phyloP scores from a whole-genome alignment of 2,113 vertebrate genomes.

The Atractosteus spatula region DNA sequence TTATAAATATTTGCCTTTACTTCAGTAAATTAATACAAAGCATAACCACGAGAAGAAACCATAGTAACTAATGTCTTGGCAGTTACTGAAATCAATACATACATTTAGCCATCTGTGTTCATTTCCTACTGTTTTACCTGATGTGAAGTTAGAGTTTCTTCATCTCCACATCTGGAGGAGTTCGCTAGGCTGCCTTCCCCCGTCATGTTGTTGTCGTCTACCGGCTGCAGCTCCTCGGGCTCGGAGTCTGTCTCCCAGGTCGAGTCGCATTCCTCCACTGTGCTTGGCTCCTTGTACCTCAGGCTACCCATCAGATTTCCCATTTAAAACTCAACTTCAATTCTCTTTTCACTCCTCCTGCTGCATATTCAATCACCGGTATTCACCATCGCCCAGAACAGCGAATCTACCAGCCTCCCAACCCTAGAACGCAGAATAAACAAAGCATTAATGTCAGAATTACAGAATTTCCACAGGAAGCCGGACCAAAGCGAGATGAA shows the following conservation, averaged over 20 bases:
- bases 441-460: constrained; percentile 24
- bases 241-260: constrained; percentile 76
- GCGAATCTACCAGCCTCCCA: not conserved
- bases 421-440: not conserved
- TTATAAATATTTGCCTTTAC: too few relatives aligned
- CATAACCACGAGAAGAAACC: too few relatives aligned
- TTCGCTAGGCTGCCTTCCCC: constrained; percentile 47
- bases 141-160: not conserved
- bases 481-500: constrained; percentile 13
- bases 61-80: too few relatives aligned
- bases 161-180: constrained; percentile 38
- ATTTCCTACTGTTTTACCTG: too few relatives aligned
- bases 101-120: too few relatives aligned
- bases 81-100: too few relatives aligned
- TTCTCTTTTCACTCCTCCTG: not conserved
- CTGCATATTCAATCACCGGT: constrained; percentile 29
- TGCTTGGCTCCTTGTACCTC: constrained; percentile 73
- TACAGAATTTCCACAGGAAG: constrained; percentile 28
- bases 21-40: too few relatives aligned
- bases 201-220: constrained; percentile 55
- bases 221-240: constrained; percentile 53
- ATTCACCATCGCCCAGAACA: constrained; percentile 5
- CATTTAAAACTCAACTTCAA: constrained; percentile 53
- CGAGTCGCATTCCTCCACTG: constrained; percentile 76
- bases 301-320: constrained; percentile 71